phyloP scores from a whole-genome alignment of 2,113 vertebrate species.

The Psophia crepitans region DNA sequence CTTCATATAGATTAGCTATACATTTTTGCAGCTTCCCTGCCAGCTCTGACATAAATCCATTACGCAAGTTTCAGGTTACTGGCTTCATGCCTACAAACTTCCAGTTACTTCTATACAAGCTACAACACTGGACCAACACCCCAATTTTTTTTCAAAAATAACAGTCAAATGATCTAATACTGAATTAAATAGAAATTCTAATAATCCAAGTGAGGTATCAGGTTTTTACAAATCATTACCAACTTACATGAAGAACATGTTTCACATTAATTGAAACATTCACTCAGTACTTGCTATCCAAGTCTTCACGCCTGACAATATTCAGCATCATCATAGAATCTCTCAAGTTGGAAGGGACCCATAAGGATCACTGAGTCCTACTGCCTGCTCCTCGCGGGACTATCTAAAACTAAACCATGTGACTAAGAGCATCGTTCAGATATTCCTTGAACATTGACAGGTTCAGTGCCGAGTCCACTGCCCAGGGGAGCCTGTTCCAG shows the following conservation, averaged over 20 bases:
- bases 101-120: constrained; percentile 44
- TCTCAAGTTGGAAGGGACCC: not conserved
- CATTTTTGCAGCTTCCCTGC: constrained; percentile 44
- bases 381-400: not conserved
- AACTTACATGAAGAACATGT: not conserved
- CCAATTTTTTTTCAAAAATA: not conserved
- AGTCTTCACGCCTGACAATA: not conserved
- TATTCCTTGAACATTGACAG: not conserved
- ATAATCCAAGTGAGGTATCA: not conserved
- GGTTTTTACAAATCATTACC: not conserved
- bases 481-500: not conserved
- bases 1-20: constrained; percentile 61
- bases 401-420: not conserved
- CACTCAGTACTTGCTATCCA: not conserved
- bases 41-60: constrained; percentile 66
- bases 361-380: not conserved
- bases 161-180: not conserved
- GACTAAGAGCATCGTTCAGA: not conserved
- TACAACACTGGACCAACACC: constrained; percentile 8
- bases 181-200: not conserved
- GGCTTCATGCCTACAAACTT: constrained; percentile 56
- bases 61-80: constrained; percentile 61
- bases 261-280: not conserved
- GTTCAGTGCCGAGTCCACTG: not conserved
- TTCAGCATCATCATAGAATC: rapidly evolving